phyloP scores from a whole-genome alignment of 2,888 invertebrate genomes.

The Cheilosia vulpina region DNA sequence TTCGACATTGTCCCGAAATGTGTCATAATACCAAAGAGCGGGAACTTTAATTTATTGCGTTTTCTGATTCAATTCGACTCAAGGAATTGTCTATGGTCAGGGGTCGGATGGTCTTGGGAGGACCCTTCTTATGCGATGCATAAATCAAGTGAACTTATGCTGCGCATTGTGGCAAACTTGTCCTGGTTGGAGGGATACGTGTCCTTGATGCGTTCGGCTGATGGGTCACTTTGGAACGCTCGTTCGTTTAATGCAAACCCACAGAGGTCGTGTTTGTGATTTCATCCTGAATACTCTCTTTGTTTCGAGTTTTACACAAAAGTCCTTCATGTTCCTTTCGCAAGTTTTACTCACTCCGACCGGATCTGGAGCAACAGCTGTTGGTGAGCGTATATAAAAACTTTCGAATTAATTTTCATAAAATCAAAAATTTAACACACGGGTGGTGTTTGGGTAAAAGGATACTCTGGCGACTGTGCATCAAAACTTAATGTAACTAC shows the following conservation, averaged over 20 bases:
- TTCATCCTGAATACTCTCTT: constrained; percentile 12
- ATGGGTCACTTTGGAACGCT: constrained; percentile 44
- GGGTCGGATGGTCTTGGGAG: constrained; percentile 2
- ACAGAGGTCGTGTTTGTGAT: constrained; percentile 39
- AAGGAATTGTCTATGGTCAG: constrained; percentile 37
- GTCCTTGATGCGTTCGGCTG: constrained; percentile 38
- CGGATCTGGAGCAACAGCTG: constrained; percentile 46
- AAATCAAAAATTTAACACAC: constrained; percentile 53
- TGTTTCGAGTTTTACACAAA: constrained; percentile 19
- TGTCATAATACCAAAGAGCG: constrained; percentile 37
- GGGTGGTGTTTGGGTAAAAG: constrained; percentile 3
- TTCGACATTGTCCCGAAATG: constrained; percentile 57
- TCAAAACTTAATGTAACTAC: constrained; percentile 45
- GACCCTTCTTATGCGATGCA: constrained; percentile 29
- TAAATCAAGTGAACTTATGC: constrained; percentile 57
- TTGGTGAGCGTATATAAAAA: constrained; percentile 31
- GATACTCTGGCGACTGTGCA: constrained; percentile 13
- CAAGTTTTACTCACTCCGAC: background rate
- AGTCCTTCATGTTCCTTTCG: background rate
- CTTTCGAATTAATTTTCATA: constrained; percentile 59
- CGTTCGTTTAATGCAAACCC: constrained; percentile 23
- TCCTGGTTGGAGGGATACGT: constrained; percentile 17
- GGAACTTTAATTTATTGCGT: constrained; percentile 51
- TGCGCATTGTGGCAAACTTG: constrained; percentile 35
- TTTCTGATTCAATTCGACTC: constrained; percentile 61